Conservation (phyloP, 2,888 invertebrate species). For the Seira ritae region DNA sequence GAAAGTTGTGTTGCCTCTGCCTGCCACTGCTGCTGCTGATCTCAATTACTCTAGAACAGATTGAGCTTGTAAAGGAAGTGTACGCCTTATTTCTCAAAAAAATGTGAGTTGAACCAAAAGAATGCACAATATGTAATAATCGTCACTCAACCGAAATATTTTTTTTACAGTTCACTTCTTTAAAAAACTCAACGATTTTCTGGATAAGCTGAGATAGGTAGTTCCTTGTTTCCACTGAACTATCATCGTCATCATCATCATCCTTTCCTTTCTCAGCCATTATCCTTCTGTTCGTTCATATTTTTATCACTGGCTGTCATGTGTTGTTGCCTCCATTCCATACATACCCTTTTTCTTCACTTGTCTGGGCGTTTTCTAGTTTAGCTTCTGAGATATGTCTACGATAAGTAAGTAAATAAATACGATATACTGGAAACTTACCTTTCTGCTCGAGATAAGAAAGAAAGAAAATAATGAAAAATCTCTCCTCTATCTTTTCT, state of each 20-base stretch:
- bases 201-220: neutral
- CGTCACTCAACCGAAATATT: slow-evolving; percentile 53
- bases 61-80: neutral
- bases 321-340: slow-evolving; percentile 12
- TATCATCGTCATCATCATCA: slow-evolving; percentile 12
- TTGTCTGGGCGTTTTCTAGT: slow-evolving; percentile 44
- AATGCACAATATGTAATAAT: slow-evolving; percentile 24
- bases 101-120: neutral
- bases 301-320: neutral
- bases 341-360: slow-evolving; percentile 22
- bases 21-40: slow-evolving; percentile 12
- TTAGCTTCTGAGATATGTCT: slow-evolving; percentile 29
- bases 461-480: neutral
- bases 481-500: neutral
- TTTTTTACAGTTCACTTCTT: slow-evolving; percentile 47
- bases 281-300: neutral
- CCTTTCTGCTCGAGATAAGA: neutral
- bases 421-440: neutral
- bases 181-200: slow-evolving; percentile 1
- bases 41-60: slow-evolving; percentile 47
- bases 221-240: neutral
- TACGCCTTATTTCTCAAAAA: neutral
- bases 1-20: neutral
- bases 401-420: neutral
- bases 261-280: neutral